A percentile compares a stretch with the other conserved stretches of the same genome.
Evolutionary conservation across 30 jellyfish, hydroid and myxozoan species (phyloP).

Genomic region (Catostylus mosaicus): DNA sequence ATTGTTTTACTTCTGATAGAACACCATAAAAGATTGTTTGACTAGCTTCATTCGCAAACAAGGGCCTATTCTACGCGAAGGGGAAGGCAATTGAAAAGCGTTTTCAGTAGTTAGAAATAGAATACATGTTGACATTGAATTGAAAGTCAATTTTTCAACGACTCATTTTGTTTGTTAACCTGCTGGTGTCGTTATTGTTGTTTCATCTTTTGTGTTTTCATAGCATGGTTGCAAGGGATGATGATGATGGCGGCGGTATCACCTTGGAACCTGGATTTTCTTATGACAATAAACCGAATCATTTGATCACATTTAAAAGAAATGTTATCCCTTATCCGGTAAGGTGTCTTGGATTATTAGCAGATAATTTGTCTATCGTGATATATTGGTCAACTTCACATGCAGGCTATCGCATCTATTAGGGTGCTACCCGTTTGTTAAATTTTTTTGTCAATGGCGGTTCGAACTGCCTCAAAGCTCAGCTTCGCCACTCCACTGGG

Average conservation of each 20-base stretch:
- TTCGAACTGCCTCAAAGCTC: too few species aligned
- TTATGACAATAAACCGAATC: constrained; percentile 32
- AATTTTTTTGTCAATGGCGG: too few species aligned
- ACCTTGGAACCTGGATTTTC: constrained; percentile 40
- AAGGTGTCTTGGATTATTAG: too few species aligned
- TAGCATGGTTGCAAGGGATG: constrained; percentile 25
- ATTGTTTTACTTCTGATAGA: background rate
- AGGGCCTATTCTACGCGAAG: background rate
- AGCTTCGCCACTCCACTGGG: too few species aligned
- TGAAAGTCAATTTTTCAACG: background rate
- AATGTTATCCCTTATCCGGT: constrained; percentile 96
- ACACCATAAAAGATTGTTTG: background rate
- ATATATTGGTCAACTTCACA: too few species aligned
- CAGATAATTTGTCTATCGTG: too few species aligned
- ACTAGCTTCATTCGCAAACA: background rate
- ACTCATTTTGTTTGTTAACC: background rate
- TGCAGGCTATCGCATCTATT: too few species aligned
- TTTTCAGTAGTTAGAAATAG: background rate
- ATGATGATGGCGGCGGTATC: background rate
- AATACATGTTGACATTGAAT: background rate
- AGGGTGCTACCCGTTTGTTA: too few species aligned
- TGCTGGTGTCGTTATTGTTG: background rate
- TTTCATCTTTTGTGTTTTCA: background rate
- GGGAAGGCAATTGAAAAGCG: background rate
- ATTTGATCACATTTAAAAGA: constrained; percentile 54